Base-by-base conservation (phyloP, 2,113 vertebrate genomes). In the Hassar affinis region DNA sequence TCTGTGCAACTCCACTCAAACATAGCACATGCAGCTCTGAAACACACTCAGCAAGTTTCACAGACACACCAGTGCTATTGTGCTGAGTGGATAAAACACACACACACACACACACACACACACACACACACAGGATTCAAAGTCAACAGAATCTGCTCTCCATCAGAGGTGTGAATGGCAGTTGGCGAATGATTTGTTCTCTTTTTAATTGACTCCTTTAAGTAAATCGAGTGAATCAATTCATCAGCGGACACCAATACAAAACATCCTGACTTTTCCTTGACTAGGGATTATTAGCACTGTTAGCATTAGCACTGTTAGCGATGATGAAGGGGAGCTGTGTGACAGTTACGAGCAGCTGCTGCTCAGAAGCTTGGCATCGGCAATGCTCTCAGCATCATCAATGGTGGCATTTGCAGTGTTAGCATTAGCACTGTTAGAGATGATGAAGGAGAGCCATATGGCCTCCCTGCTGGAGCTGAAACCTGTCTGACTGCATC, bases 391-490 rank as follows among this genome's bases (percentile, higher is more conserved):
- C 22, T 45, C 68, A 25, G 22, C 38, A 12, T 71, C 25, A 45
- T 71, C 38, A 71, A 25, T 0, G 20, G 1, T 71, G 22, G 38
- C 68, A 71, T 71, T 71, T 12, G 38, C 68, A 17, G 38, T 71
- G 38, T 71, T 71, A 45, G 35, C 38, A 0, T 72, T 72, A 72
- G 69, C 69, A 0, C 22, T 72, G 25, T 27, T 49, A 72, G 42
- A 2, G 25, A 49, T 72, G 69, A 72, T 49, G 45, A 72, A 47
- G 38, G 68, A 45, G 69, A 49, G 69, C 42, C 69, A 72, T 72
- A 72, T 72, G 69, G 42, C 69, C 69, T 72, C 69, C 45, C 69
- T 49, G 69, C 69, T 72, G 69, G 69, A 72, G 69, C 69, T 27
- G 69, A 72, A 47, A 72, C 69, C 69, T 72, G 69, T 72, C 69